Base-by-base conservation (phyloP, 2,888 invertebrate genomes). In the Periphyllus acericola region DNA sequence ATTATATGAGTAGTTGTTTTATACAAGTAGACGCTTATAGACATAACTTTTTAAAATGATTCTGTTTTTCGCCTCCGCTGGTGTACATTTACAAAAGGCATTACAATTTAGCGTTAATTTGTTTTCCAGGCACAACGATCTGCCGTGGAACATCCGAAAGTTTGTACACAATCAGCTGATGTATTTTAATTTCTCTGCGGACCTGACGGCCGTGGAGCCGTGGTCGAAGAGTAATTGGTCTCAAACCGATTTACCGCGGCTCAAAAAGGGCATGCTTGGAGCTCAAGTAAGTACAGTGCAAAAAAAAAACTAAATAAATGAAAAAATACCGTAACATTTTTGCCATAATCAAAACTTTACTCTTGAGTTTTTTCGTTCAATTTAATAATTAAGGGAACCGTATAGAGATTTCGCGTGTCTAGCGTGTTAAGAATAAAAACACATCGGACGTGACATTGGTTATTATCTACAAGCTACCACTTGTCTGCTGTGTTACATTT, bases 211-310 rank as follows among this genome's bases (percentile, higher is more conserved):
- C 89, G 93, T 94, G 90, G 95, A 96, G 91, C 96, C 96, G 90
- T 97, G 97, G 97, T 95, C 96, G 90, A 94, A 94, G 90, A 96
- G 95, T 91, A 94, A 94, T 92, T 97, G 97, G 97, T 96, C 97
- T 90, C 98, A 98, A 92, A 98, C 98, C 46, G 98, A 98, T 92
- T 95, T 98, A 90, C 95, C 96, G 89, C 94, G 97, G 91, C 93
- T 97, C 90, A 94, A 95, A 90, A 82, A 84, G 66, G 90, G 97
- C 89, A 94, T 95, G 91, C 94, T 98, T 89, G 97, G 97, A 89
- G 98, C 97, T 90, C 98, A 98, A 93, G 93, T 93, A 89, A 91
- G 84, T 83, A 19, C 9, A 5, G 6, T 68, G 66, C 17, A 52
- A 21, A 60, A 60, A 60, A 21, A 60, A 60, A 6, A n/a, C n/a